A percentile compares a stretch with the other conserved stretches of the same genome.
Evolutionary conservation across 1,140 invertebrate genomes (phyloP).

Genomic region (Pseudomyrmex gracilis): DNA sequence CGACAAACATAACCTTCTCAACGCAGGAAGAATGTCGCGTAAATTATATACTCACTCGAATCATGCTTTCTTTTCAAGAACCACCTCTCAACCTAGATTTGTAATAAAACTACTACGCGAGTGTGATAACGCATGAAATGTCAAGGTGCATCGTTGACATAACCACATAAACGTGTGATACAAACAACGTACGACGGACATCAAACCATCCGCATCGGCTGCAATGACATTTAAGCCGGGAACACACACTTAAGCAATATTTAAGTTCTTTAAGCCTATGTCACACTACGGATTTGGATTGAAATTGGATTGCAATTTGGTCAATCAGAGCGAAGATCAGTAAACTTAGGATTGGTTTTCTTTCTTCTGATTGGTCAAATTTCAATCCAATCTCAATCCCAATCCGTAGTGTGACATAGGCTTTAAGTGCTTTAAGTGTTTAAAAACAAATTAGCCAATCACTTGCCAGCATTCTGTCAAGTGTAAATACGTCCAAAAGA

Average conservation of each 20-base stretch:
- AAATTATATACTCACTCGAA: background rate
- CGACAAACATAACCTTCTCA: slow-evolving; percentile 38
- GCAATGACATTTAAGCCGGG: background rate
- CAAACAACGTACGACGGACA: no score
- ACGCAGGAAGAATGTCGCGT: background rate
- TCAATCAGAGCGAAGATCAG: no score
- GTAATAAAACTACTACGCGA: background rate
- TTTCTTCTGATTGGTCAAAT: no score
- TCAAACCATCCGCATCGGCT: background rate
- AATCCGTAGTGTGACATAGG: no score
- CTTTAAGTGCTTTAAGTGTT: no score
- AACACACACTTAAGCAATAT: background rate
- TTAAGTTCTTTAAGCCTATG: no score
- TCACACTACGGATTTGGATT: no score
- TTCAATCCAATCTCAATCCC: no score
- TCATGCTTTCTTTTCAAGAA: background rate
- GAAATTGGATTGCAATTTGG: no score
- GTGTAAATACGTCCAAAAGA: no score
- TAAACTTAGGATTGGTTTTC: no score
- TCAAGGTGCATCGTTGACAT: background rate
- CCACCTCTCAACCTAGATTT: background rate
- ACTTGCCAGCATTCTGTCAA: no score
- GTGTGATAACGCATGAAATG: background rate
- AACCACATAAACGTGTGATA: background rate
- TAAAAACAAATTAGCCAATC: background rate